A percentile compares a stretch with the other conserved stretches of the same genome.
phyloP scores from a whole-genome alignment of 2,113 vertebrate genomes.

The Lethenteron reissneri region DNA sequence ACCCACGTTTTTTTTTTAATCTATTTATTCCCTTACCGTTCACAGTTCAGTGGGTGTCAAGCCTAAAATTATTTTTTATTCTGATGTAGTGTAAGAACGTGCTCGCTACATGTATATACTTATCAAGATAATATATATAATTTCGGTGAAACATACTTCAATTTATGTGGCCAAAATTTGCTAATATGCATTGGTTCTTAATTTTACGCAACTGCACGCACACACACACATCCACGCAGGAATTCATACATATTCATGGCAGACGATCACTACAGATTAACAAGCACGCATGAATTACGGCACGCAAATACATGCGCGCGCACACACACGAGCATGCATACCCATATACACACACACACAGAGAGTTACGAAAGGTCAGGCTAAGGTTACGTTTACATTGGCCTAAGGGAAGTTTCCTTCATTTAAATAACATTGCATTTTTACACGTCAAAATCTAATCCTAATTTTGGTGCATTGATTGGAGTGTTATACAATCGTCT shows the following conservation, averaged over 20 bases:
- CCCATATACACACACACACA: conserved; percentile 3
- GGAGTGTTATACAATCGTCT: no score
- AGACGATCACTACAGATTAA: neutral
- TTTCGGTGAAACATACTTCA: neutral
- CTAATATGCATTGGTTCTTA: neutral
- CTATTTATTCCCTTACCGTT: neutral
- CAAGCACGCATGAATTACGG: neutral
- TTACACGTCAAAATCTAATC: no score
- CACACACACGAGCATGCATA: neutral
- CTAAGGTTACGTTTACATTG: no score
- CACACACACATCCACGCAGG: neutral
- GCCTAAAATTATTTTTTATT: neutral
- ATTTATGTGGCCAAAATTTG: neutral
- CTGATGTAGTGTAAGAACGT: neutral
- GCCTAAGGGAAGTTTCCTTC: no score
- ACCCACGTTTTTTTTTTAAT: neutral
- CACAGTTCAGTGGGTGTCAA: neutral
- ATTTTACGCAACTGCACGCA: neutral
- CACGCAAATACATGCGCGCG: neutral
- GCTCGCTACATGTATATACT: neutral
- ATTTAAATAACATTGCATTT: no score
- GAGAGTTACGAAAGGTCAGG: neutral
- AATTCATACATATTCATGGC: neutral
- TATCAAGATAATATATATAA: neutral
- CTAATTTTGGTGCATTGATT: no score